phyloP scores from a whole-genome alignment of 2,797 vertebrate species.

The Channa striata region DNA sequence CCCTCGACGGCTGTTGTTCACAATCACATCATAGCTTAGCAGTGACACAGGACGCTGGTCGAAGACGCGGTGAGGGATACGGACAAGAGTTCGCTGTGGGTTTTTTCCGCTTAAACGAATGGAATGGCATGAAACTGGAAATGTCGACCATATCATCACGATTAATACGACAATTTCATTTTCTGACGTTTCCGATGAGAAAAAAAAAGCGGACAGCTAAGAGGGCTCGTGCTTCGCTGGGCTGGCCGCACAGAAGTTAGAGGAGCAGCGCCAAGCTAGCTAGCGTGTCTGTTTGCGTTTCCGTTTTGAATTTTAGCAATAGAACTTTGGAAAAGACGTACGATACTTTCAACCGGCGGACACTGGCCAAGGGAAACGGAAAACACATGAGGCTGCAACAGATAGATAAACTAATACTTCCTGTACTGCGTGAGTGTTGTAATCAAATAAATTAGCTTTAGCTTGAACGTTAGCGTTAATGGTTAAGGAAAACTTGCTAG shows the following conservation, averaged over 20 bases:
- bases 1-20: conserved; percentile 36
- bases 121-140: not conserved
- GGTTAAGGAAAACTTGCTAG: not conserved
- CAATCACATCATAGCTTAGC: conserved; percentile 66
- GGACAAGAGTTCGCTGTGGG: conserved; percentile 47
- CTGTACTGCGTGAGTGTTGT: too few relatives aligned
- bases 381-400: rapidly evolving
- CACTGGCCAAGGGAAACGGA: too few relatives aligned
- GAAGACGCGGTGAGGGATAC: conserved; percentile 24
- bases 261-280: conserved; percentile 40
- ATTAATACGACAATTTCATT: not conserved
- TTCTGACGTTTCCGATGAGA: conserved; percentile 2
- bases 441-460: not conserved
- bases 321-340: too few relatives aligned
- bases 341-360: too few relatives aligned
- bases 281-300: not conserved
- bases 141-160: conserved; percentile 1
- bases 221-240: conserved; percentile 55
- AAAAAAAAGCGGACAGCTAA: conserved; percentile 22
- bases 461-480: not conserved
- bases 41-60: conserved; percentile 47
- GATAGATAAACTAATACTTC: rapidly evolving
- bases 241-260: conserved; percentile 72
- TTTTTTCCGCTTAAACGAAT: conserved; percentile 6
- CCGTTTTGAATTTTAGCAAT: conserved; percentile 22